phyloP scores from a whole-genome alignment of 2,888 invertebrate species.

The Tupiocoris notatus region DNA sequence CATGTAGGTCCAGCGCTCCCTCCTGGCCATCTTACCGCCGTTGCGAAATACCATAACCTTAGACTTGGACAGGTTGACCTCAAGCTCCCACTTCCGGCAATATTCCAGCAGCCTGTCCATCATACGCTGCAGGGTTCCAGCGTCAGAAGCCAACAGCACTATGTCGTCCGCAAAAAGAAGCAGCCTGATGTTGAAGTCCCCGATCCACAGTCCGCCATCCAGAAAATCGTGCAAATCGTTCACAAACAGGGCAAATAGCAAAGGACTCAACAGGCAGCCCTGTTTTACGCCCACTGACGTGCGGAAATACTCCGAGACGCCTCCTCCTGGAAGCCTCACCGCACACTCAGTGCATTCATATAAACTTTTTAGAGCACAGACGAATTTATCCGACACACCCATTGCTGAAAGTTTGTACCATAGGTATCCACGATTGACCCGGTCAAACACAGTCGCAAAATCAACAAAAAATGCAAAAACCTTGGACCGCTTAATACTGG shows the following conservation, averaged over 20 bases:
- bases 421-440: constrained; percentile 2
- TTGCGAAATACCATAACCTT: constrained; percentile 14
- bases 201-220: constrained; percentile 1
- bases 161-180: constrained; percentile 15
- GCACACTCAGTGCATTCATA: background rate
- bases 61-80: constrained; percentile 21
- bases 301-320: background rate
- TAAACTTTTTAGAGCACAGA: constrained; percentile 2
- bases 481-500: background rate
- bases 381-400: background rate
- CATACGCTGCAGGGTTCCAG: background rate
- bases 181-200: background rate
- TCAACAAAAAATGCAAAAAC: constrained; percentile 18
- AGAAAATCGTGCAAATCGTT: constrained; percentile 4
- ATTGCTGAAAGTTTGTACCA: background rate
- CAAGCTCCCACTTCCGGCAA: constrained; percentile 5
- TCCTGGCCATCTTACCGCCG: background rate
- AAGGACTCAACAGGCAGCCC: constrained; percentile 18
- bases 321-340: background rate
- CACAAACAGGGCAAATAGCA: constrained; percentile 10
- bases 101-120: background rate
- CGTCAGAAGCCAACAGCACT: background rate
- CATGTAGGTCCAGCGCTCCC: background rate
- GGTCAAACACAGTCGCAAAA: constrained; percentile 3
- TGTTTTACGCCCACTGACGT: constrained; percentile 4